Conservation (phyloP, 2,888 invertebrate species). For the Macrosoma leucophasiata region DNA sequence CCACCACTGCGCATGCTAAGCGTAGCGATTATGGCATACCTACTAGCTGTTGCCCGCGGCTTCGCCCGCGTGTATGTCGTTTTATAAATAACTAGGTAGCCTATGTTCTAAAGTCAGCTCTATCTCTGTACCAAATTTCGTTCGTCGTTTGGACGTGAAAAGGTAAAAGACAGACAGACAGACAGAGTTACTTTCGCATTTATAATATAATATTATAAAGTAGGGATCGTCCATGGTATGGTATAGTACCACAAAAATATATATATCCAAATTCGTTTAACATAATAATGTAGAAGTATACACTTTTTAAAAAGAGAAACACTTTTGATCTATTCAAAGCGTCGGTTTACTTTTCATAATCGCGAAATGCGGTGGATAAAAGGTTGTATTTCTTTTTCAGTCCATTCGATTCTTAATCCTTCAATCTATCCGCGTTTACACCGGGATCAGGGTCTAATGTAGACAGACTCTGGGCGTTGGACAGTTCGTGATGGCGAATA, state of each 20-base stretch:
- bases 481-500: conserved; percentile 63
- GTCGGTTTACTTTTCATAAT: conserved; percentile 15
- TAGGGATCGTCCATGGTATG: too few relatives aligned
- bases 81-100: too few relatives aligned
- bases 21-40: too few relatives aligned
- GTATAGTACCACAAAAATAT: not conserved
- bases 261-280: not conserved
- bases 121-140: too few relatives aligned
- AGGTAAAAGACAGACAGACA: too few relatives aligned
- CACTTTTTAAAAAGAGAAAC: conserved; percentile 2
- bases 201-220: too few relatives aligned
- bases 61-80: too few relatives aligned
- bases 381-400: conserved; percentile 35
- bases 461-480: conserved; percentile 34
- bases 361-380: conserved; percentile 15
- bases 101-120: too few relatives aligned
- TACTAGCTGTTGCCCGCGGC: too few relatives aligned
- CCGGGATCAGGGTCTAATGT: conserved; percentile 57
- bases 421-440: conserved; percentile 49
- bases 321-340: conserved; percentile 1
- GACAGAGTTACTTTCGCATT: too few relatives aligned
- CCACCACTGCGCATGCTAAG: too few relatives aligned
- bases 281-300: not conserved
- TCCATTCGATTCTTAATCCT: conserved; percentile 45
- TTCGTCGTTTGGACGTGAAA: too few relatives aligned